These are phyloP conservation scores for Pangasianodon gigas DNA, from an alignment of 2,113 vertebrate species.

Conservation along the genomic window DNA sequence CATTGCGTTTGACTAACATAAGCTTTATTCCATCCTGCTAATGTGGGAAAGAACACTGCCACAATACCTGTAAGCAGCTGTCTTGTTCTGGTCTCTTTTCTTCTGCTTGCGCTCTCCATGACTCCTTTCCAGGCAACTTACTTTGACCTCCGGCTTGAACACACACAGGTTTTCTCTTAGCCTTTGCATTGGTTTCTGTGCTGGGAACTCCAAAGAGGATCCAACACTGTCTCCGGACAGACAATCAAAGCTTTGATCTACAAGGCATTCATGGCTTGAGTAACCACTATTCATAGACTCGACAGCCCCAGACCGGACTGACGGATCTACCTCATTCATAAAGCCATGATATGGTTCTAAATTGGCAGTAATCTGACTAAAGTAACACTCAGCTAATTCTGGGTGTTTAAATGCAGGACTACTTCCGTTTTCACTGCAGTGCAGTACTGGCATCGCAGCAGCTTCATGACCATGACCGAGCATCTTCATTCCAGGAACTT, in stretches of 20 bases:
- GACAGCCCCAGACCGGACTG: constrained; percentile 68
- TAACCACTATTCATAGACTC: constrained; percentile 76
- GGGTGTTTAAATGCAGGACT: constrained; percentile 71
- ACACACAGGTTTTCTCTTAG: constrained; percentile 73
- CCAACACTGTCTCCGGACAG: constrained; percentile 75
- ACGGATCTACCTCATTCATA: constrained; percentile 74
- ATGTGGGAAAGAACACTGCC: neutral
- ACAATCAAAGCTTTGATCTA: constrained; percentile 78
- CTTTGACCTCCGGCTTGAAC: constrained; percentile 67
- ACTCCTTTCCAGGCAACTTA: constrained; percentile 51
- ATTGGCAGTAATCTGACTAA: constrained; percentile 71
- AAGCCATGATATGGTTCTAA: constrained; percentile 78
- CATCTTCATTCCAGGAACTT: constrained; percentile 74
- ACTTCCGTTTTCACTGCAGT: constrained; percentile 73
- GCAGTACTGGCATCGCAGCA: constrained; percentile 68
- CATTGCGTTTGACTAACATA: neutral
- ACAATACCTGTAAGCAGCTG: constrained; percentile 84
- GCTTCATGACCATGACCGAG: constrained; percentile 71
- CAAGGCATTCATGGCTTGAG: constrained; percentile 81
- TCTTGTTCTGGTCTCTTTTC: constrained; percentile 94
- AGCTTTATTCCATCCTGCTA: neutral
- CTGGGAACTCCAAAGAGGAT: constrained; percentile 65
- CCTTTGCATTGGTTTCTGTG: constrained; percentile 72
- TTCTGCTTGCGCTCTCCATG: constrained; percentile 85
- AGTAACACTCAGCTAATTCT: constrained; percentile 69